Base-by-base conservation (phyloP, 2,888 invertebrate species). In the Vanessa cardui region DNA sequence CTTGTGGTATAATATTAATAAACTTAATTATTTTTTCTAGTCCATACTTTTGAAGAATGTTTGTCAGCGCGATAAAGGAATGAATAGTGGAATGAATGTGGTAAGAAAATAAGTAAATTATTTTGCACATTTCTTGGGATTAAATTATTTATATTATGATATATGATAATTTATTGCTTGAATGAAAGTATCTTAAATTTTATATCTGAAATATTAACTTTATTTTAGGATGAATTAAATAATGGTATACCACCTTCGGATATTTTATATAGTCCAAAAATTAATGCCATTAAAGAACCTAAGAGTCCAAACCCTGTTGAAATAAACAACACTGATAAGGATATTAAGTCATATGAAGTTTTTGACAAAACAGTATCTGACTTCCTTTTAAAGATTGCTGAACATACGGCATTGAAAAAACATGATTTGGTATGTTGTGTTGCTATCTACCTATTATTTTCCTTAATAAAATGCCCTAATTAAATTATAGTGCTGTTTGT, bases 211-310 rank as follows among this genome's bases (percentile, higher is more conserved):
- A n/a, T n/a, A n/a, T 0, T 56, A 12, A n/a, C 9, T 18, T 56
- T 39, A 39, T n/a, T 56, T 56, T 18, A 56, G 56, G 56, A 8
- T 54, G 31, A 54, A 56, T 33, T 4, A 9, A 39, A 56, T n/a
- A n/a, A n/a, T 18, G n/a, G 18, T 18, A 33, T 33, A 39, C 7
- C 52, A 39, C 7, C 52, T 16, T n/a, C 56, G 18, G 18, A 56
- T 5, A 9, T 56, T 18, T 39, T 39, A 56, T 18, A 56, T 20
- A 39, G 18, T n/a, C 47, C 16, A 47, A 47, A 47, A 16, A 47
- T 7, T 6, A 2, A 16, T 18, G 16, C 8, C 7, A 18, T 47
- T 47, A 18, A 18, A 47, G 18, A 47, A n/a, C n/a, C 16, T 47
- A 47, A 47, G 12, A 39, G 12, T 39, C 39, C 12, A 39, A 9